A percentile compares a stretch with the other conserved stretches of the same genome.
Conservation (phyloP, 2,113 vertebrate species). For the Emydura subglobosa region DNA sequence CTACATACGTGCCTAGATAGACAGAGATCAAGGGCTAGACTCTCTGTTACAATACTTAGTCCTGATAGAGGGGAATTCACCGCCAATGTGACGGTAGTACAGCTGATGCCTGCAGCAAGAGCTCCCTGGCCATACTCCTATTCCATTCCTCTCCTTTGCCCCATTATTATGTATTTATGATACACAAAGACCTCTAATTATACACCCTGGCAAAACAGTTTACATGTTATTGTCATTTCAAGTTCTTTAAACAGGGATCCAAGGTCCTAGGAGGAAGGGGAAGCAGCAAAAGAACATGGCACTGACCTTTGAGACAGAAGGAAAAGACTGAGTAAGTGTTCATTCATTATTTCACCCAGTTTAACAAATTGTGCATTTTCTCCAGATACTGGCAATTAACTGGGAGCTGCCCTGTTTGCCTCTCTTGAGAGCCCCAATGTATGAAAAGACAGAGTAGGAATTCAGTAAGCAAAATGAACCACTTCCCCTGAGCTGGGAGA, state of each 20-base stretch:
- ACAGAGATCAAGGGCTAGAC: neutral
- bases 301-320: slow-evolving; percentile 39
- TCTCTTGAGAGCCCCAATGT: neutral
- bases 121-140: neutral
- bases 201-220: slow-evolving; percentile 35
- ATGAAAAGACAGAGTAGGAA: neutral
- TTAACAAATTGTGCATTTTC: neutral
- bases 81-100: neutral
- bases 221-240: slow-evolving; percentile 21
- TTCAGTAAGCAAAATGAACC: rapidly evolving
- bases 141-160: slow-evolving; percentile 6
- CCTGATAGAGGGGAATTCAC: neutral
- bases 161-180: slow-evolving; percentile 6
- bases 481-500: neutral
- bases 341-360: neutral
- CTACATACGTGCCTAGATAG: neutral
- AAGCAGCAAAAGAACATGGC: slow-evolving; percentile 29
- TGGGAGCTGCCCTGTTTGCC: neutral
- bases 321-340: neutral
- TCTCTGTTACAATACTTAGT: neutral
- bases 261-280: slow-evolving; percentile 49
- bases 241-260: slow-evolving; percentile 64
- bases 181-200: slow-evolving; percentile 37
- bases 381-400: neutral
- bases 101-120: neutral